phyloP scores from a whole-genome alignment of 2,797 vertebrate genomes.

The Nannoperca obscura region DNA sequence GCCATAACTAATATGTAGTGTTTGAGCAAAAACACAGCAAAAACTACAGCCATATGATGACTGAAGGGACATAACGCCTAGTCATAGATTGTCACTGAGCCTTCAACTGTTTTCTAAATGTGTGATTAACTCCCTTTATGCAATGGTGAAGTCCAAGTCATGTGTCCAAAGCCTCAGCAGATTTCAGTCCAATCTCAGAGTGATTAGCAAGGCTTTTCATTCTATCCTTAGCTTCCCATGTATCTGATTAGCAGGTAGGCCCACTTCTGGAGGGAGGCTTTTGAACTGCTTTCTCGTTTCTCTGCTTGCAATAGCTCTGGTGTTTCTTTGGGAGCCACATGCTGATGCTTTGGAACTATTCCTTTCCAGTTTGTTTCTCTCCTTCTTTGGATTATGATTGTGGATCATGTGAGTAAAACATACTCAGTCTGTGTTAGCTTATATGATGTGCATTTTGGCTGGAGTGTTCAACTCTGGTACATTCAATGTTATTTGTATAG shows the following conservation, averaged over 20 bases:
- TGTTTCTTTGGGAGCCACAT: constrained; percentile 44
- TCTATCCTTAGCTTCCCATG: constrained; percentile 91
- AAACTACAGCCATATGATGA: neutral
- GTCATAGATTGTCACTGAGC: constrained; percentile 48
- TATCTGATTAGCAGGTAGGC: constrained; percentile 85
- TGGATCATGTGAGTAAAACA: constrained; percentile 78
- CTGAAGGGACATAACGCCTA: constrained; percentile 28
- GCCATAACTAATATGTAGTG: neutral
- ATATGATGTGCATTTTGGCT: neutral
- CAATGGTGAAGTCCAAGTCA: constrained; percentile 74
- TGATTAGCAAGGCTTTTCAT: constrained; percentile 91
- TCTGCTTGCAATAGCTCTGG: constrained; percentile 36
- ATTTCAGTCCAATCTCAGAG: constrained; percentile 86
- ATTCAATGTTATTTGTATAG: neutral
- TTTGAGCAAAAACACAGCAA: neutral
- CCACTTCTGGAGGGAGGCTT: constrained; percentile 67
- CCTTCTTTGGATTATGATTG: constrained; percentile 3
- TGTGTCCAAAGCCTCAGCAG: constrained; percentile 86
- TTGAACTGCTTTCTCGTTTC: constrained; percentile 61
- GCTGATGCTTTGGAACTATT: constrained; percentile 43
- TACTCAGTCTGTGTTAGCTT: neutral
- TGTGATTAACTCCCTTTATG: constrained; percentile 76
- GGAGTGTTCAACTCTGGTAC: constrained; percentile 12
- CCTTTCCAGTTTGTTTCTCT: constrained; percentile 27
- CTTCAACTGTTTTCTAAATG: constrained; percentile 53